Conservation (phyloP, 2,113 vertebrate genomes). For the Loxodonta africana region DNA sequence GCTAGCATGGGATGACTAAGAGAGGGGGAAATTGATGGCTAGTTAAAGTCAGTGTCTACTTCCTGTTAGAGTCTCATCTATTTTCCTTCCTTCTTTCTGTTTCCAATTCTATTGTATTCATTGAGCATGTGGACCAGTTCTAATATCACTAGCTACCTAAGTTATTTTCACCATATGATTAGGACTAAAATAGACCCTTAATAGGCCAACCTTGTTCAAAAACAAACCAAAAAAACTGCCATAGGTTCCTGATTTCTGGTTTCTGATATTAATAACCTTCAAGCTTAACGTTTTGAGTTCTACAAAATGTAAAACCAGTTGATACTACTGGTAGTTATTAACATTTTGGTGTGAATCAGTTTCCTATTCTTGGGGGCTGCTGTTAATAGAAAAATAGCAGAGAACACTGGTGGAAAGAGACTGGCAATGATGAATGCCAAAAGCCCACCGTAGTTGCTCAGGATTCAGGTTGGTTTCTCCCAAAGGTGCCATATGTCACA, state of each 20-base stretch:
- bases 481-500: no score
- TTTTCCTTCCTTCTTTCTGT: background rate
- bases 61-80: background rate
- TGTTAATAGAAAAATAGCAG: background rate
- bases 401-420: background rate
- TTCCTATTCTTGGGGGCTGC: background rate
- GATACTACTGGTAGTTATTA: background rate
- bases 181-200: background rate
- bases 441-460: background rate
- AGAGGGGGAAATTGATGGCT: background rate
- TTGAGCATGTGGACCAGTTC: background rate
- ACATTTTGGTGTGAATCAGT: background rate
- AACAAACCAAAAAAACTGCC: background rate
- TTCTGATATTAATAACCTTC: background rate
- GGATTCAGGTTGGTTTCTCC: background rate
- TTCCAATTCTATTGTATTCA: background rate
- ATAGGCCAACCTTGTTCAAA: background rate
- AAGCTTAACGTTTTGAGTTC: background rate
- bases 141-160: background rate
- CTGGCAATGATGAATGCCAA: no score
- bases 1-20: no score
- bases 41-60: background rate
- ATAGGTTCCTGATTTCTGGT: background rate
- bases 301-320: background rate
- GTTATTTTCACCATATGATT: background rate